Percentiles rank a stretch among this genome's conserved stretches.
Evolutionary conservation across 2,888 invertebrate species (phyloP).

Genomic region (Julus scanicus): DNA sequence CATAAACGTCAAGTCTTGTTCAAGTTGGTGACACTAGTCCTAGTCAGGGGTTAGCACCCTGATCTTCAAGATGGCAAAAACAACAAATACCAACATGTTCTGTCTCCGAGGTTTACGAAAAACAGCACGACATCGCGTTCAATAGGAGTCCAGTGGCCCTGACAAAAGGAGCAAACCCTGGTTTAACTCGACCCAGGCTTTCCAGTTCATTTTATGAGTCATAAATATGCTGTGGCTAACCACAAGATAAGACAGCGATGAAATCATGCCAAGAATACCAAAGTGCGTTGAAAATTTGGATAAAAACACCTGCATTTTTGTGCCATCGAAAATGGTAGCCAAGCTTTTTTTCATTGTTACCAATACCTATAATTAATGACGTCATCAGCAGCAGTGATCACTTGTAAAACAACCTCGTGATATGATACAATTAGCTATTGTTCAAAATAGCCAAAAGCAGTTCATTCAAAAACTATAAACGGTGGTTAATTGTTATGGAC

Average conservation of each 20-base stretch:
- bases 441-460: not conserved
- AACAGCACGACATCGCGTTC: not conserved
- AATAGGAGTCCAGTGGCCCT: constrained; percentile 18
- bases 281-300: not conserved
- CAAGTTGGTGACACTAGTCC: not conserved
- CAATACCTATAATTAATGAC: not conserved
- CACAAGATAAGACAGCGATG: not conserved
- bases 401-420: not conserved
- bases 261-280: not conserved
- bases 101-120: not conserved
- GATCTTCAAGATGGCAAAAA: not conserved
- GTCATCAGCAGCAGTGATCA: not conserved
- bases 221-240: not conserved
- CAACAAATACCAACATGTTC: not conserved
- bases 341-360: not conserved
- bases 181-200: not conserved
- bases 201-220: constrained; percentile 3
- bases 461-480: not conserved
- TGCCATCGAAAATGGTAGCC: not conserved
- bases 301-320: not conserved
- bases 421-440: not conserved
- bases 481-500: not conserved
- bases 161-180: not conserved
- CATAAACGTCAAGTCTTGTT: no score
- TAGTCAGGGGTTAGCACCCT: not conserved